These are phyloP conservation scores for Dugesia japonica DNA, from an alignment of 2,888 invertebrate genomes.

Conservation along the genomic window DNA sequence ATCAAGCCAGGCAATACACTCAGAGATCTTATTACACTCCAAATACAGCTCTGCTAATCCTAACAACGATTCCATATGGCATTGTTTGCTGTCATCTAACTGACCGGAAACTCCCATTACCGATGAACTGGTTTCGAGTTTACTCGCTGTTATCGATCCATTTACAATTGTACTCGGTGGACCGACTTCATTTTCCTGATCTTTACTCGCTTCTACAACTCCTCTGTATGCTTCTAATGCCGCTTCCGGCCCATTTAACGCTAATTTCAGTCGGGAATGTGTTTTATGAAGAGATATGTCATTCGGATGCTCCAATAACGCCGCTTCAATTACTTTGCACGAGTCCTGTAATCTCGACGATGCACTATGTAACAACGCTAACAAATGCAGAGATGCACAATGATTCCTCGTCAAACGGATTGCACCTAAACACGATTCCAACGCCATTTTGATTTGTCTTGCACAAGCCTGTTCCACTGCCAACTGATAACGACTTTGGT, in stretches of 20 bases:
- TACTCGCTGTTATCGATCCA: slow-evolving; percentile 13
- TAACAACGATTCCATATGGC: neutral
- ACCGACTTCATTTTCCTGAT: neutral
- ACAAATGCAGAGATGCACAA: neutral
- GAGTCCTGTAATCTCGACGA: neutral
- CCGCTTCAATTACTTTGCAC: neutral
- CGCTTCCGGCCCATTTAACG: neutral
- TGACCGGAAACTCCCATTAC: neutral
- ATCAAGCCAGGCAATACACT: neutral
- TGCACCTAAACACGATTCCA: slow-evolving; percentile 62
- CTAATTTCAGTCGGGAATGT: neutral
- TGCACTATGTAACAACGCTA: slow-evolving; percentile 17
- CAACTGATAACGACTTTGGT: neutral
- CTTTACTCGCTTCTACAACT: neutral
- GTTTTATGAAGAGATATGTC: neutral
- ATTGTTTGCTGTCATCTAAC: neutral
- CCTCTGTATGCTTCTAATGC: neutral
- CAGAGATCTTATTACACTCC: neutral
- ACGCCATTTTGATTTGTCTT: slow-evolving; percentile 51
- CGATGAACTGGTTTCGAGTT: slow-evolving; percentile 2
- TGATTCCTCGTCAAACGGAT: slow-evolving; percentile 61
- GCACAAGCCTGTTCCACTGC: slow-evolving; percentile 20
- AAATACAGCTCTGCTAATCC: neutral
- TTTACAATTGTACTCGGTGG: neutral
- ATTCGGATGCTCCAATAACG: neutral